Evolutionary conservation across 1,140 invertebrate genomes (phyloP).

Genomic region (Drosophila triauraria): DNA sequence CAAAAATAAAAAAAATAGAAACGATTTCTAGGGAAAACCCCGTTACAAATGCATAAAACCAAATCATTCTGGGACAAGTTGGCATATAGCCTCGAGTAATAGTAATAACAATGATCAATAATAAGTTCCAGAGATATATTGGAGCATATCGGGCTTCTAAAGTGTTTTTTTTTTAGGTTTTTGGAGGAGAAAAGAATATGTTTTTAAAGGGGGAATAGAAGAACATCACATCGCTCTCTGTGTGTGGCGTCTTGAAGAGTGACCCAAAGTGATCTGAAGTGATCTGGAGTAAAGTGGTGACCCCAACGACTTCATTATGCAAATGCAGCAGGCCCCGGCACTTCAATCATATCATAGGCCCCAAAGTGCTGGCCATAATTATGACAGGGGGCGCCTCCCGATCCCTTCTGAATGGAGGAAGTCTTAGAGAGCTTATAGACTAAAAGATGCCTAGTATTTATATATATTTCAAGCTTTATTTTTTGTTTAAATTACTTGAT

Average conservation of each 20-base stretch:
- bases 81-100: constrained; percentile 31
- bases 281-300: constrained; percentile 56
- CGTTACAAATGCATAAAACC: constrained; percentile 67
- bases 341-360: constrained; percentile 58
- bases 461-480: not conserved
- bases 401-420: not conserved
- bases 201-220: not conserved
- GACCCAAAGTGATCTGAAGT: constrained; percentile 39
- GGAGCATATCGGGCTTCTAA: constrained; percentile 6
- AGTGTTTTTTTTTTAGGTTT: not conserved
- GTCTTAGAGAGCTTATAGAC: not conserved
- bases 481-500: too few species aligned
- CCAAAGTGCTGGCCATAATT: constrained; percentile 65
- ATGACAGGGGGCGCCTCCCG: constrained; percentile 53
- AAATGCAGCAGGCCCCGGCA: constrained; percentile 50
- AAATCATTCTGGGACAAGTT: constrained; percentile 38
- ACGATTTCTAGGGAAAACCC: constrained; percentile 30
- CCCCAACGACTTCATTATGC: constrained; percentile 73
- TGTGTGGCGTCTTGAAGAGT: constrained; percentile 53
- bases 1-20: not conserved
- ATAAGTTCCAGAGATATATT: constrained; percentile 15
- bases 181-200: constrained; percentile 1
- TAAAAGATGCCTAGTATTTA: not conserved
- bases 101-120: constrained; percentile 60
- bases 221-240: constrained; percentile 36